Conservation (phyloP, 2,797 vertebrate species). For the Notoglanidium macrostoma region DNA sequence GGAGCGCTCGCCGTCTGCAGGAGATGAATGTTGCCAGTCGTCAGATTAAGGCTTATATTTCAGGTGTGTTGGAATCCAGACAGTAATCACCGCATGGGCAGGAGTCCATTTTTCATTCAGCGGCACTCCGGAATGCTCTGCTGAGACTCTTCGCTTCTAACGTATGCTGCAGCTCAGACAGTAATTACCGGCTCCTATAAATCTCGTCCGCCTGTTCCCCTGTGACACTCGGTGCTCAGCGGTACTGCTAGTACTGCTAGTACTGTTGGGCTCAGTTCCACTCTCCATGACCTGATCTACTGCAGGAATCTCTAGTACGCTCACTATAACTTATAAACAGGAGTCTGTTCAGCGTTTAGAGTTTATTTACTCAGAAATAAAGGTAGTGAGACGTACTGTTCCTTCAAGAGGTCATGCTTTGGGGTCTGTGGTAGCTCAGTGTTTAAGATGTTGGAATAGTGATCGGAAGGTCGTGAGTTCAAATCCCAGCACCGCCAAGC, state of each 20-base stretch:
- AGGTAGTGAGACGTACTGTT: background rate
- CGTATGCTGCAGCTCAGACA: conserved; percentile 35
- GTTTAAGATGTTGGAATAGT: no score
- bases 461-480: no score
- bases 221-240: background rate
- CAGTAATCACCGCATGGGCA: conserved; percentile 48
- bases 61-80: conserved; percentile 47
- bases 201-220: conserved; percentile 19
- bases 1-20: conserved; percentile 11
- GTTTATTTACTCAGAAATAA: conserved; percentile 4
- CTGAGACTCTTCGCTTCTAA: conserved; percentile 32
- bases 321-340: background rate
- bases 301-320: background rate
- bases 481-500: no score
- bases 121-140: conserved; percentile 7
- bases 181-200: conserved; percentile 38
- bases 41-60: conserved; percentile 40
- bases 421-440: no score
- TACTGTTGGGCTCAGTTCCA: conserved; percentile 14
- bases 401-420: background rate
- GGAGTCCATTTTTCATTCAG: conserved; percentile 35
- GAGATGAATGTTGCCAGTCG: conserved; percentile 34
- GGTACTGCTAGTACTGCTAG: background rate
- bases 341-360: background rate
- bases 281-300: background rate